A percentile compares a stretch with the other conserved stretches of the same genome.
phyloP scores from a whole-genome alignment of 2,797 vertebrate species.

The Lacerta agilis region DNA sequence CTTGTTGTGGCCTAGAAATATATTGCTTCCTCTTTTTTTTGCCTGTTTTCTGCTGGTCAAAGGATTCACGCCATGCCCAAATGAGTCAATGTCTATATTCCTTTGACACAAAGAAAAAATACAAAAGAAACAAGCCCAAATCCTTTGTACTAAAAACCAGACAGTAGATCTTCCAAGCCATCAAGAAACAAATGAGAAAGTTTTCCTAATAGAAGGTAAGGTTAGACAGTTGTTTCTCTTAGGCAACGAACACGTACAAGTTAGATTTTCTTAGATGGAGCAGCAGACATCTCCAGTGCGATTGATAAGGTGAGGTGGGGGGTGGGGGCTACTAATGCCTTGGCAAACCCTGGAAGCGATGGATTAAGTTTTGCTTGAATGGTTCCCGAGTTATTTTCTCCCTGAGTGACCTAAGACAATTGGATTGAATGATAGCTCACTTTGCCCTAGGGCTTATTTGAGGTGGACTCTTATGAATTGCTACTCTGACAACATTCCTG shows the following conservation, averaged over 20 bases:
- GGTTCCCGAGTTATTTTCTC: conserved; percentile 22
- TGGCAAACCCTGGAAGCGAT: conserved; percentile 8
- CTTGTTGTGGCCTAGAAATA: not conserved
- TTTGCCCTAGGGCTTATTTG: conserved; percentile 5
- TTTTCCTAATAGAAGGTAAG: not conserved
- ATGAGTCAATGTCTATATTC: not conserved
- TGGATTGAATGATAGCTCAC: conserved; percentile 26
- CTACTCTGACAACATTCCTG: not conserved
- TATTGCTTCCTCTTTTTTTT: not conserved
- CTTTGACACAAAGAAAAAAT: not conserved
- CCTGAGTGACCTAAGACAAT: conserved; percentile 22
- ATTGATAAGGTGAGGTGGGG: not conserved
- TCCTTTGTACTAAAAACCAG: not conserved
- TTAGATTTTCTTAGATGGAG: conserved; percentile 13
- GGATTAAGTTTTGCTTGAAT: conserved; percentile 15
- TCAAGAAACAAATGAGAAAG: not conserved
- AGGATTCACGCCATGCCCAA: not conserved
- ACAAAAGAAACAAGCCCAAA: not conserved
- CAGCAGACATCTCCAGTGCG: not conserved
- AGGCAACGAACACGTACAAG: conserved; percentile 4
- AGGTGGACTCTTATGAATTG: not conserved
- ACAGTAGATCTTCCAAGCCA: not conserved
- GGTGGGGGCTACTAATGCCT: not conserved
- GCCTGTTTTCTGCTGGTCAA: not conserved
- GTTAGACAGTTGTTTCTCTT: not conserved